Evolutionary conservation across 1,140 invertebrate species (phyloP).

Genomic region (Lineus longissimus): DNA sequence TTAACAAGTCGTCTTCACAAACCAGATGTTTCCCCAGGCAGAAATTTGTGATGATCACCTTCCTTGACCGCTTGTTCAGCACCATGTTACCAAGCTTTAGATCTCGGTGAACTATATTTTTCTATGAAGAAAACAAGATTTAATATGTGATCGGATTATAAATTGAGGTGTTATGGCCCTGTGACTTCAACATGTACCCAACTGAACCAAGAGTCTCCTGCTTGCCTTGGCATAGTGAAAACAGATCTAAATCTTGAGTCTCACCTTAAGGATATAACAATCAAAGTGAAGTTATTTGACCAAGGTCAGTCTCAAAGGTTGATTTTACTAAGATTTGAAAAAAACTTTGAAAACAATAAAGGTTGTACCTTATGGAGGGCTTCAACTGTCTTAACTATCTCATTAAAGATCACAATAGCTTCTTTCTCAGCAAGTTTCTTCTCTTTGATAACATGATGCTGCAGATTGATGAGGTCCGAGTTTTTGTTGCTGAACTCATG

Average conservation of each 20-base stretch:
- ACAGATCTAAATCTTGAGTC: no score
- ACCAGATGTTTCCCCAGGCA: constrained; percentile 75
- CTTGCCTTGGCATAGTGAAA: no score
- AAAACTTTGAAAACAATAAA: no score
- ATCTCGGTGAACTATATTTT: constrained; percentile 79
- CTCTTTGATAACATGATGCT: constrained; percentile 78
- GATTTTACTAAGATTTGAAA: no score
- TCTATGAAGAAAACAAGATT: constrained; percentile 57
- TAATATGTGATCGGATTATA: neutral
- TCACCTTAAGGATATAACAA: no score
- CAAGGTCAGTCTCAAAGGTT: no score
- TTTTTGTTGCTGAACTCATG: constrained; percentile 71
- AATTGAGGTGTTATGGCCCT: no score
- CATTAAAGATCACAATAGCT: constrained; percentile 72
- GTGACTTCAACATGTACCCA: no score
- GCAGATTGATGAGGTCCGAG: constrained; percentile 69
- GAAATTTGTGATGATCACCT: constrained; percentile 76
- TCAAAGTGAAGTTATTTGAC: no score
- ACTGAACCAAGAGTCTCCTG: no score
- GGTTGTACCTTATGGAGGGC: constrained; percentile 74
- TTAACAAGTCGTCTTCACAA: constrained; percentile 69
- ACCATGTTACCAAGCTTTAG: constrained; percentile 78
- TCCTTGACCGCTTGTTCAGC: constrained; percentile 66
- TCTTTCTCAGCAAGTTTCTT: constrained; percentile 75
- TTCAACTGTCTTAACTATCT: constrained; percentile 72